A percentile compares a stretch with the other conserved stretches of the same genome.
These are phyloP conservation scores for Monopis laevigella DNA, from an alignment of 2,888 invertebrate genomes.

Conservation along the genomic window DNA sequence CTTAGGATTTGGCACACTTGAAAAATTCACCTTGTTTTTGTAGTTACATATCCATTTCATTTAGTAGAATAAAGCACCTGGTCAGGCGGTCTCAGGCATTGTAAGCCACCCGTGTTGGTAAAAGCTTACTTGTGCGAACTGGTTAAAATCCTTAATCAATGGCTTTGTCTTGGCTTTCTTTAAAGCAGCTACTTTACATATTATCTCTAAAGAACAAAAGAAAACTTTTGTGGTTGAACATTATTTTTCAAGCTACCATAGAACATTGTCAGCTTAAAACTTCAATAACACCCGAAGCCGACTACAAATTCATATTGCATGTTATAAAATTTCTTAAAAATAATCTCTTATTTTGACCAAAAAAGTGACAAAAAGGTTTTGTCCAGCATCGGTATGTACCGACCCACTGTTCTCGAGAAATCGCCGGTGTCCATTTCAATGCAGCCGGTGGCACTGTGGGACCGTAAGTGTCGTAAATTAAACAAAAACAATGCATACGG, in stretches of 20 bases:
- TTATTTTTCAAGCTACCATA: conserved; percentile 1
- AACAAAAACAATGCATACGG: conserved; percentile 48
- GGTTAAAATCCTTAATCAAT: neutral
- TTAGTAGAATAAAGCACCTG: too few relatives aligned
- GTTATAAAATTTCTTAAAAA: conserved; percentile 7
- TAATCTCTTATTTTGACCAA: conserved; percentile 34
- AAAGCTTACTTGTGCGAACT: too few relatives aligned
- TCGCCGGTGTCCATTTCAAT: conserved; percentile 30
- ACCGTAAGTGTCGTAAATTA: conserved; percentile 50
- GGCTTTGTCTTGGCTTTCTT: neutral
- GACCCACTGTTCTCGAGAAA: conserved; percentile 26
- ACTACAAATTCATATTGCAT: conserved; percentile 5
- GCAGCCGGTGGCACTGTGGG: conserved; percentile 39
- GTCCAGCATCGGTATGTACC: conserved; percentile 21
- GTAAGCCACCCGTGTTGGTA: too few relatives aligned
- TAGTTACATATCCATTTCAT: too few relatives aligned
- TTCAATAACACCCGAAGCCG: neutral
- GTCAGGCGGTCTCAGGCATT: too few relatives aligned
- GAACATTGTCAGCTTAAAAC: neutral
- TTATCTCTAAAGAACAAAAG: neutral
- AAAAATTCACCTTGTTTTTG: too few relatives aligned
- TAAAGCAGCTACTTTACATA: conserved; percentile 7
- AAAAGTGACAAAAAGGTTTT: conserved; percentile 27
- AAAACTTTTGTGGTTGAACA: conserved; percentile 6
- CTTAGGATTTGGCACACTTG: too few relatives aligned